Evolutionary conservation across 2,888 invertebrate genomes (phyloP), one percentile per base, ranked within the genome.

Genomic region (Scaptomyza tumidula): DNA sequence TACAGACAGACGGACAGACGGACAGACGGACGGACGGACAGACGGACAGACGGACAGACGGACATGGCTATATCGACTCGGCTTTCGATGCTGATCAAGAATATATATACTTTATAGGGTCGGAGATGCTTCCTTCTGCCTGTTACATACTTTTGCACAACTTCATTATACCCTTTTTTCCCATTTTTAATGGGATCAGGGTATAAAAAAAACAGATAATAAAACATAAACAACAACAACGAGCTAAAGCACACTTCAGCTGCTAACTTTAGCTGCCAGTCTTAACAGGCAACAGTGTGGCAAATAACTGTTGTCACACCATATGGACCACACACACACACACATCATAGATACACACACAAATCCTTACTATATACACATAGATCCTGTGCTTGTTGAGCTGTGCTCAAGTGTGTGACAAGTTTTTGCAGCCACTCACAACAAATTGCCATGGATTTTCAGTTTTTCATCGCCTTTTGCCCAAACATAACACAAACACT

Each of bases 391-490:
- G 59, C 65, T 67, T 72, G 72, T 68, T 72, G 70, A 73, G 78
- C 86, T 79, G 58, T 68, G 46, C 55, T 87, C 80, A 85, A 83
- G 79, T 85, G 86, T 86, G 86, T 77, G 86, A 88, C 82, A 83
- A 82, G 76, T 76, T 78, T 59, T 78, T 60, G 60, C 48, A 66
- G 53, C 60, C 75, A 59, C 61, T 53, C 75, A 74, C 71, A 62
- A 84, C 87, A 84, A 87, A 84, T 81, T 86, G 81, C 87, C 75
- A 78, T 75, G 85, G 85, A 81, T 86, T 81, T 81, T 86, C 53
- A 31, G 64, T 71, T 86, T 70, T 80, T 78, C 82, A 64, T 54
- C 63, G 67, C 60, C 68, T 53, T 41, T 59, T 59, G 54, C 7
- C 24, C 7, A 16, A 48, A 31, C 16, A 13, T 2, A 0, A 33